Percentiles rank a stretch among this genome's conserved stretches.
Conservation (phyloP, 2,113 vertebrate species). For the Ascaphus truei region DNA sequence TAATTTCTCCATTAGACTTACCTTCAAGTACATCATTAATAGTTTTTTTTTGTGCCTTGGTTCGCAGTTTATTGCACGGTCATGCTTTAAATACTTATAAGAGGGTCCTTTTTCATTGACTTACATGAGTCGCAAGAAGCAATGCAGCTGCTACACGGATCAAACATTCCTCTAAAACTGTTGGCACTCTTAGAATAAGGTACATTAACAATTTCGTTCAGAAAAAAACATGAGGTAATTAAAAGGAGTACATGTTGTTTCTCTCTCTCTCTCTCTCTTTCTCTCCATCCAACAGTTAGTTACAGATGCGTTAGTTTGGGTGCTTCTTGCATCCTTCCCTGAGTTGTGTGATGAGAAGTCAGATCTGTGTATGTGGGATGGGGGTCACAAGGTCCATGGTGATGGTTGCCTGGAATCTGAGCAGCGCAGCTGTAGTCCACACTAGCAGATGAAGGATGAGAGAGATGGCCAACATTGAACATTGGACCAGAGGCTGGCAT, state of each 20-base stretch:
- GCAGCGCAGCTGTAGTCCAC: conserved; percentile 99
- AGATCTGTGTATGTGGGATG: conserved; percentile 99
- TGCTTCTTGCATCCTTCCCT: conserved; percentile 98
- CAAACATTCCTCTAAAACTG: conserved; percentile 69
- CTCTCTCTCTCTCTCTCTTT: neutral
- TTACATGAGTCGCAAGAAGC: conserved; percentile 56
- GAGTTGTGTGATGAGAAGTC: conserved; percentile 95
- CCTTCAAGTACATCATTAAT: conserved; percentile 86
- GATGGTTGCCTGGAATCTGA: conserved; percentile 96
- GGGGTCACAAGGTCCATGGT: conserved; percentile 98
- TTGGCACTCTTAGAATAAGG: conserved; percentile 76
- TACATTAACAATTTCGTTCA: conserved; percentile 61
- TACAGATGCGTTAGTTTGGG: conserved; percentile 99
- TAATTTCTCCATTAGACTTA: conserved; percentile 85
- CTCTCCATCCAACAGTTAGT: conserved; percentile 62
- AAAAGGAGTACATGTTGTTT: conserved; percentile 65
- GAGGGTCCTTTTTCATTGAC: conserved; percentile 58
- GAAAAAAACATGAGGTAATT: conserved; percentile 86
- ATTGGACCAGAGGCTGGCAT: conserved; percentile 97
- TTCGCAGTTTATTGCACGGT: conserved; percentile 78
- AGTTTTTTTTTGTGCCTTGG: conserved; percentile 69
- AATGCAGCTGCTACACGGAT: conserved; percentile 58
- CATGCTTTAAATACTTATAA: conserved; percentile 70
- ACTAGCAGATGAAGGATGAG: conserved; percentile 96
- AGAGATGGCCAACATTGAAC: conserved; percentile 97